A percentile compares a stretch with the other conserved stretches of the same genome.
phyloP scores from a whole-genome alignment of 2,797 vertebrate species.

The Mormyrus hasselquistii region DNA sequence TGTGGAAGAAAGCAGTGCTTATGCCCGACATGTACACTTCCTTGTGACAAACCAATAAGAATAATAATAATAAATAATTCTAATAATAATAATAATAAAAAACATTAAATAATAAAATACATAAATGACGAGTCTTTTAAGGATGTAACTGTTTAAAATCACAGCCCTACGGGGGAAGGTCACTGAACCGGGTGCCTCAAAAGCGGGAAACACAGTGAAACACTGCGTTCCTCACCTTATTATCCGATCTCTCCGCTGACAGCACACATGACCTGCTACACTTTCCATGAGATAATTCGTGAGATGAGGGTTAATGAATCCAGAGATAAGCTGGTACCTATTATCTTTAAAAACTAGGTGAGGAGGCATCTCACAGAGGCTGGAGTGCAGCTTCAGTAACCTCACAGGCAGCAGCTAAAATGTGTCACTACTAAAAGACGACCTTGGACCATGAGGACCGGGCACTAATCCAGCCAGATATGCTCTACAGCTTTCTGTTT shows the following conservation, averaged over 20 bases:
- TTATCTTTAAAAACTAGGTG: neutral
- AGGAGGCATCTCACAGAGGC: neutral
- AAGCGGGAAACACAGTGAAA: neutral
- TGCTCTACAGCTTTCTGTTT: neutral
- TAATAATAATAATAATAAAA: neutral
- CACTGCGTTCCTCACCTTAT: neutral
- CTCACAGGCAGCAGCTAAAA: neutral
- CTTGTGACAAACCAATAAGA: neutral
- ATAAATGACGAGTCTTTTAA: neutral
- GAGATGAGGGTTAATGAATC: constrained; percentile 5
- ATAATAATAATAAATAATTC: neutral
- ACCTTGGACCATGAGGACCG: neutral
- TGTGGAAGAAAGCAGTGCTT: neutral
- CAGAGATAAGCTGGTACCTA: neutral
- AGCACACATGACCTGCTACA: neutral
- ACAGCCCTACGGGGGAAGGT: neutral
- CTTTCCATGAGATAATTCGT: neutral
- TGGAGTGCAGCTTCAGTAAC: neutral
- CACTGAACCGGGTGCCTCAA: neutral
- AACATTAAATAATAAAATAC: neutral
- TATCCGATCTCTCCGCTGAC: neutral
- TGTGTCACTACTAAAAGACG: neutral
- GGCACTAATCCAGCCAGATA: neutral
- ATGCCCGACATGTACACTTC: neutral
- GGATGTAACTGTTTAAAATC: neutral